phyloP scores from a whole-genome alignment of 2,113 vertebrate species.

The Larimichthys crocea region DNA sequence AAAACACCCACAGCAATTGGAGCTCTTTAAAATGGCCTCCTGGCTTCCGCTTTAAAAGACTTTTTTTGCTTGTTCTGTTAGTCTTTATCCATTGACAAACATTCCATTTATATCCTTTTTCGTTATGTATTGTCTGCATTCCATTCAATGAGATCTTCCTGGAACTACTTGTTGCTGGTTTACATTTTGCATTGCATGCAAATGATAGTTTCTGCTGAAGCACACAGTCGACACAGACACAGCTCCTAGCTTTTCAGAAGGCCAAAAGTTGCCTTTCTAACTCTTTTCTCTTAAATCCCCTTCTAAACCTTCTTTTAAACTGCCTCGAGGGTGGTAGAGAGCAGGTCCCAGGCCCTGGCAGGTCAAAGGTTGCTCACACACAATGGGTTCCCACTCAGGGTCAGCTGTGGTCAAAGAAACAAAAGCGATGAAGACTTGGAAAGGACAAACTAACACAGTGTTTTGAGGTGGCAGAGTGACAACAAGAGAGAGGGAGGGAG shows the following conservation, averaged over 20 bases:
- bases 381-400: slow-evolving; percentile 74
- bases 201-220: slow-evolving; percentile 34
- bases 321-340: slow-evolving; percentile 59
- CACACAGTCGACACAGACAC: slow-evolving; percentile 1
- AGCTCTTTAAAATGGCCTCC: slow-evolving; percentile 57
- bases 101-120: slow-evolving; percentile 47
- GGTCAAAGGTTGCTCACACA: slow-evolving; percentile 72
- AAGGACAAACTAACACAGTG: slow-evolving; percentile 62
- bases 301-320: slow-evolving; percentile 47
- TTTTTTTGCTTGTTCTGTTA: slow-evolving; percentile 31
- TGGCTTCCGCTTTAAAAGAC: slow-evolving; percentile 51
- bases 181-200: slow-evolving; percentile 68
- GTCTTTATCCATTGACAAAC: slow-evolving; percentile 52
- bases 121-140: slow-evolving; percentile 31
- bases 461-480: slow-evolving; percentile 57
- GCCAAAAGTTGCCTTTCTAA: slow-evolving; percentile 28
- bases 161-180: slow-evolving; percentile 40
- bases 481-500: slow-evolving; percentile 47
- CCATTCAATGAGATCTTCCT: slow-evolving; percentile 25
- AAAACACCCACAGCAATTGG: slow-evolving; percentile 69
- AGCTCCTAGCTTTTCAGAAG: slow-evolving; percentile 20
- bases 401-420: slow-evolving; percentile 77
- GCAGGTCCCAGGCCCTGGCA: slow-evolving; percentile 77
- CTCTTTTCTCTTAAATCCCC: slow-evolving; percentile 12
- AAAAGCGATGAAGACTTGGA: slow-evolving; percentile 64